Evolutionary conservation across 2,797 vertebrate genomes (phyloP).

Genomic region (Thamnophis elegans): DNA sequence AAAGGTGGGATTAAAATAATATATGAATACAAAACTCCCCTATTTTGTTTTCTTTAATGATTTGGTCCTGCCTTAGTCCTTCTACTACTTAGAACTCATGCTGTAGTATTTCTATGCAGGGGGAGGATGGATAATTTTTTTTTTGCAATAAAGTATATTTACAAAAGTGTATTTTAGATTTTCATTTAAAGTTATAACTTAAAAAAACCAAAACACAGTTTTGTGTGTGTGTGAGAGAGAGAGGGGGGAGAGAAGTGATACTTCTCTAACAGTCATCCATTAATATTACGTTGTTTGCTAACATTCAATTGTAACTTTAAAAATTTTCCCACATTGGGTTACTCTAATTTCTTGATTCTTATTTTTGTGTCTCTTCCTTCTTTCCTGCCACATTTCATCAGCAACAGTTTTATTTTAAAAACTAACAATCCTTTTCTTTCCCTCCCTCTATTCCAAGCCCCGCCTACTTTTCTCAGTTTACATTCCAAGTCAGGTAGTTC

Average conservation of each 20-base stretch:
- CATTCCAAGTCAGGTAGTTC: neutral
- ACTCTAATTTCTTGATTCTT: neutral
- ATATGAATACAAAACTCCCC: neutral
- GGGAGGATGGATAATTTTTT: neutral
- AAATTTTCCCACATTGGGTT: neutral
- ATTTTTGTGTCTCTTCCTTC: neutral
- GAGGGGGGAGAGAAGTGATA: neutral
- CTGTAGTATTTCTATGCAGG: neutral
- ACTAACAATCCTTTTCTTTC: neutral
- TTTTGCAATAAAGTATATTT: neutral
- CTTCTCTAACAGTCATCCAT: neutral
- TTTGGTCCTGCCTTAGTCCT: neutral
- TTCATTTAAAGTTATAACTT: neutral
- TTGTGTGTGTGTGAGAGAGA: neutral
- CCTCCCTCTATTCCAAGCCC: neutral
- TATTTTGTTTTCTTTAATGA: neutral
- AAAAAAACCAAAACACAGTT: neutral
- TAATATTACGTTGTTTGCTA: neutral
- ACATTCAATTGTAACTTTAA: neutral
- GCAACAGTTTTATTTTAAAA: neutral
- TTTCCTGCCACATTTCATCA: neutral
- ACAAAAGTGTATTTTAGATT: neutral
- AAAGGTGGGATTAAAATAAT: too few species aligned
- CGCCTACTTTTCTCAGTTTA: neutral
- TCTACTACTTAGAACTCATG: neutral